Evolutionary conservation across 2,888 invertebrate genomes (phyloP), one percentile per base, ranked within the genome.

Genomic region (Chaetogeoica ovagalla): DNA sequence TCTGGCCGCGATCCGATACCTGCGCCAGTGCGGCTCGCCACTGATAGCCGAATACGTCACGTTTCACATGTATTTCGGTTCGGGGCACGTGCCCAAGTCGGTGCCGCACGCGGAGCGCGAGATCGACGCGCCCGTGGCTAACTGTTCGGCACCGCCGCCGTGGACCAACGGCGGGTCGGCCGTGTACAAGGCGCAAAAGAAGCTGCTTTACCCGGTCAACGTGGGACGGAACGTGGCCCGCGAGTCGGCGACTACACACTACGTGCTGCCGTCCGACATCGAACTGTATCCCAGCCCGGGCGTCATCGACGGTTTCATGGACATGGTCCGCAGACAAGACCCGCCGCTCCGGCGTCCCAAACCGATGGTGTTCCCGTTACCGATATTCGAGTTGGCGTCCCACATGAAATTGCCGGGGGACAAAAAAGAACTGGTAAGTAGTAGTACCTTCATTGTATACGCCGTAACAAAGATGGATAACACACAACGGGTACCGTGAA

Each of bases 171-270:
- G 91, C 84, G 88, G 91, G 60, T 90, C 90, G 82, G 83, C 86
- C 13, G 87, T 89, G 1, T 94, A 94, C 87, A 94, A 93, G 87
- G 90, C 90, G 73, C 90, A 91, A 84, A 94, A 94, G 86, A 93
- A 92, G 84, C 88, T 96, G 15, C 87, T 94, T 37, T 96, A 96
- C 86, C 96, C 96, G 3, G 94, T 96, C 81, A 96, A 96, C 86
- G 94, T 95, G 15, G 95, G 94, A 0, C 89, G 96, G 52, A 96
- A 96, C 86, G 90, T 95, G n/a, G 96, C 96, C 0, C 89, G 96
- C 68, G 94, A 94, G 84, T 90, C 91, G 52, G 93, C 95, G 0
- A 89, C 92, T 66, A 95, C 96, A 0, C 91, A 94, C 86, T 96
- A 90, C 86, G 89, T 96, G 62, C 89, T 96, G 81, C 91, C 95